These are phyloP conservation scores for Asteroscopus sphinx DNA, from an alignment of 2,888 invertebrate genomes.

Conservation along the genomic window DNA sequence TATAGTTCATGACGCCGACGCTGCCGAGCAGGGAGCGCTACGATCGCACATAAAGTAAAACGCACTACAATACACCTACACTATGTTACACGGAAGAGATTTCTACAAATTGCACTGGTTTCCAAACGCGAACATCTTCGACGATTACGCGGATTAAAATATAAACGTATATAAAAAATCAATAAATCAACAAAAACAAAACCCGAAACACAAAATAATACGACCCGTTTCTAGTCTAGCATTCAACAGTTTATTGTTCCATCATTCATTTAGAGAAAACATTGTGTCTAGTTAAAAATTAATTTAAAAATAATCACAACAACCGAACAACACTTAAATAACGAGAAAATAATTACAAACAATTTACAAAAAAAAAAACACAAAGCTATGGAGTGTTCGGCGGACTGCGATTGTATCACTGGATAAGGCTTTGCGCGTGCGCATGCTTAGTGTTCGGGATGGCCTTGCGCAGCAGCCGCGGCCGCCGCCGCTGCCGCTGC, in stretches of 20 bases:
- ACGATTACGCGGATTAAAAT: constrained; percentile 87
- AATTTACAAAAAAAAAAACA: constrained; percentile 83
- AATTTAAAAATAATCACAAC: constrained; percentile 89
- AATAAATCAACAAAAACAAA: constrained; percentile 87
- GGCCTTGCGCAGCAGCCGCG: constrained; percentile 93
- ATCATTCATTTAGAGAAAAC: constrained; percentile 77
- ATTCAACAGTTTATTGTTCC: constrained; percentile 88
- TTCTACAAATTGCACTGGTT: constrained; percentile 90
- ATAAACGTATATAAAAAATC: constrained; percentile 76
- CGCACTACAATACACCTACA: constrained; percentile 87
- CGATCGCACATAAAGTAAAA: constrained; percentile 79
- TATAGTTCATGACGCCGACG: constrained; percentile 83
- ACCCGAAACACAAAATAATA: constrained; percentile 89
- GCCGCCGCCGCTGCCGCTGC: constrained; percentile 94
- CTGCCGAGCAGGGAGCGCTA: constrained; percentile 73
- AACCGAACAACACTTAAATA: constrained; percentile 90
- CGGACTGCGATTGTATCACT: constrained; percentile 81
- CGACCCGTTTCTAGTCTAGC: constrained; percentile 89
- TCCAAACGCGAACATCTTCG: constrained; percentile 87
- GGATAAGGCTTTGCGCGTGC: constrained; percentile 63
- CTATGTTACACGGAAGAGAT: constrained; percentile 89
- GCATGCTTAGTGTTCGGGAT: constrained; percentile 84
- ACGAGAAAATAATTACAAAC: constrained; percentile 88
- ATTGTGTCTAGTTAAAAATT: constrained; percentile 79
- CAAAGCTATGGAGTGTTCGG: constrained; percentile 86